A percentile compares a stretch with the other conserved stretches of the same genome.
Conservation (phyloP, 2,113 vertebrate species). For the Brevimyrus niger region DNA sequence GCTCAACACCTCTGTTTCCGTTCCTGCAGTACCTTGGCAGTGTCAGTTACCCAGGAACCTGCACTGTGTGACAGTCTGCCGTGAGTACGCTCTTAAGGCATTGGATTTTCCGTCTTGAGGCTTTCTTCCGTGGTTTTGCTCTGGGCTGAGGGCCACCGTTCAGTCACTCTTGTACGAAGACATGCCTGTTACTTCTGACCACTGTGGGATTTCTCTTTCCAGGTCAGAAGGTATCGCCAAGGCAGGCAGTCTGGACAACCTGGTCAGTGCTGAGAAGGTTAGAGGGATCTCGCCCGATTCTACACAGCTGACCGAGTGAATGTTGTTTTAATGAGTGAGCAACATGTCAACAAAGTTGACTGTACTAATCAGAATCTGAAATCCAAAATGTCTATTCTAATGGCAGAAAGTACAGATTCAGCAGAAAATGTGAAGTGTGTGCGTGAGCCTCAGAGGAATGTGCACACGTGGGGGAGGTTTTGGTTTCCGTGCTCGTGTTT, state of each 20-base stretch:
- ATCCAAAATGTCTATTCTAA: background rate
- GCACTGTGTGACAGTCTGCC: constrained; percentile 42
- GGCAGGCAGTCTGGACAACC: constrained; percentile 64
- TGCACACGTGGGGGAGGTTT: background rate
- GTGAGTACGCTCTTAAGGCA: constrained; percentile 53
- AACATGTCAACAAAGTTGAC: background rate
- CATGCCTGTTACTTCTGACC: background rate
- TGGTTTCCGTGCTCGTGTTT: background rate
- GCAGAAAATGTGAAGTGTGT: background rate
- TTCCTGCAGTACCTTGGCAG: constrained; percentile 49
- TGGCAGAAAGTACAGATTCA: background rate
- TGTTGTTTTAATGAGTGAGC: background rate
- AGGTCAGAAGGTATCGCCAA: constrained; percentile 59
- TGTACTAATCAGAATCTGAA: background rate
- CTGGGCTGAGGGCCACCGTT: background rate
- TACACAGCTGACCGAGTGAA: background rate
- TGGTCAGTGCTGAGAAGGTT: constrained; percentile 67
- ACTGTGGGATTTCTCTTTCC: constrained; percentile 40
- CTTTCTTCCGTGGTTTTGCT: background rate
- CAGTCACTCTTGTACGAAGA: background rate
- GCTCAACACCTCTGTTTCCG: constrained; percentile 33
- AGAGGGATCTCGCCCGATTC: constrained; percentile 19
- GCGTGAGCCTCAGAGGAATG: background rate
- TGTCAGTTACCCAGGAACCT: constrained; percentile 40
- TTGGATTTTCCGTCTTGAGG: background rate